Conservation (phyloP, 2,888 invertebrate genomes). For the Drosophila mimetica region DNA sequence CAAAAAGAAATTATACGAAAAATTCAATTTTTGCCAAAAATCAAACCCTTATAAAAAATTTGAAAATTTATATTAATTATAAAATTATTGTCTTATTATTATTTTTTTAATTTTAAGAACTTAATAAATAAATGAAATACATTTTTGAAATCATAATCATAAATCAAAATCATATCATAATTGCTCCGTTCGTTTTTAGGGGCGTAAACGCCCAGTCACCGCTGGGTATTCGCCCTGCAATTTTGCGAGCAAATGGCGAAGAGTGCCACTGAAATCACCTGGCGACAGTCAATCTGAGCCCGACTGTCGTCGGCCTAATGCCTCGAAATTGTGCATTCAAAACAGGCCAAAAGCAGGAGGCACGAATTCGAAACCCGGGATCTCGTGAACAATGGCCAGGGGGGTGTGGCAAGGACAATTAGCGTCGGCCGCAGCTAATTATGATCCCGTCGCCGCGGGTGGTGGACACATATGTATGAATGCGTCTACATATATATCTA, state of each 20-base stretch:
- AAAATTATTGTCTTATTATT: no score
- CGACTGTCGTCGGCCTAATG: not conserved
- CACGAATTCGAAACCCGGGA: not conserved
- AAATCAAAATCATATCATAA: no score
- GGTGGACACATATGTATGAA: constrained; percentile 25
- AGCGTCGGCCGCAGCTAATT: constrained; percentile 71
- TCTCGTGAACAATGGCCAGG: constrained; percentile 14
- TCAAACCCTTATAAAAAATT: no score
- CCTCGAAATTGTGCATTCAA: constrained; percentile 7
- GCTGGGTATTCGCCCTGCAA: not conserved
- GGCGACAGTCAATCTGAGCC: constrained; percentile 13
- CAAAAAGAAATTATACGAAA: no score
- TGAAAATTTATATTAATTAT: no score
- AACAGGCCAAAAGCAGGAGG: not conserved
- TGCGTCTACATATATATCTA: no score
- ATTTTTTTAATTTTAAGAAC: no score
- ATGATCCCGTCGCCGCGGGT: constrained; percentile 64
- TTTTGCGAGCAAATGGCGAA: not conserved
- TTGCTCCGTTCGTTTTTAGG: not conserved
- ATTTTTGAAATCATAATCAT: no score
- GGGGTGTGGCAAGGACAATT: constrained; percentile 52
- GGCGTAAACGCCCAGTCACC: not conserved
- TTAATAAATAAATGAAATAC: no score
- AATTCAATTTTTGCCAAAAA: no score
- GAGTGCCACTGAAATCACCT: constrained; percentile 19